Evolutionary conservation across 2,888 invertebrate genomes (phyloP).

Genomic region (Andrena bicolor): DNA sequence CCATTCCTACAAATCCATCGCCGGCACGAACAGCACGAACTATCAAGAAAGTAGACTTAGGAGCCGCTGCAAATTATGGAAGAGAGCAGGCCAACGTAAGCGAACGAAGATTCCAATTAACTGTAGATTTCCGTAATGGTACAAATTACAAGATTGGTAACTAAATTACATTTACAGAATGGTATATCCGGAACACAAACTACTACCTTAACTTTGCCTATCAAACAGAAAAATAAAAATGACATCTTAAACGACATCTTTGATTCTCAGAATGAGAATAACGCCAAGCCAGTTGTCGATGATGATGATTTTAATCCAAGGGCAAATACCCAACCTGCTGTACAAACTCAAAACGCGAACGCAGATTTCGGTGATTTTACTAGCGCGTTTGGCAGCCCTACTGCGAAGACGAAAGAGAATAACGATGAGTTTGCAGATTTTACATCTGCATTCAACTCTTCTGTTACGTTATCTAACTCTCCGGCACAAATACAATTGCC

Average conservation of each 20-base stretch:
- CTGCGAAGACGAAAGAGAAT: slow-evolving; percentile 74
- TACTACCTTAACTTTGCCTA: slow-evolving; percentile 73
- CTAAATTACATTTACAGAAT: slow-evolving; percentile 65
- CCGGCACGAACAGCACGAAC: slow-evolving; percentile 84
- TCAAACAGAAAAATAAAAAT: slow-evolving; percentile 76
- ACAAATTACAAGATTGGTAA: slow-evolving; percentile 6
- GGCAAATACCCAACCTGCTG: slow-evolving; percentile 84
- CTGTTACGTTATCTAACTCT: slow-evolving; percentile 74
- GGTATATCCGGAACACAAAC: slow-evolving; percentile 65
- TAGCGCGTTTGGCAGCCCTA: slow-evolving; percentile 87
- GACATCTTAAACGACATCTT: slow-evolving; percentile 82
- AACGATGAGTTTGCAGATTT: slow-evolving; percentile 94
- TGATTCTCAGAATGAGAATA: slow-evolving; percentile 80
- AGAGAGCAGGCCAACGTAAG: slow-evolving; percentile 83
- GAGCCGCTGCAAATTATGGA: slow-evolving; percentile 91
- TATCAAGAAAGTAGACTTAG: slow-evolving; percentile 88
- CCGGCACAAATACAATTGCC: slow-evolving; percentile 61
- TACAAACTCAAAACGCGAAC: slow-evolving; percentile 75
- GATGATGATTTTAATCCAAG: slow-evolving; percentile 88
- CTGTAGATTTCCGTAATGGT: background rate
- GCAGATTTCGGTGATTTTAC: slow-evolving; percentile 93
- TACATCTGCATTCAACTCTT: slow-evolving; percentile 88
- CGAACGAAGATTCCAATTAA: slow-evolving; percentile 15
- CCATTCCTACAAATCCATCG: slow-evolving; percentile 83
- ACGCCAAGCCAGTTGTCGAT: slow-evolving; percentile 65